phyloP scores from a whole-genome alignment of 2,797 vertebrate genomes.

The Corythornis leucogaster region DNA sequence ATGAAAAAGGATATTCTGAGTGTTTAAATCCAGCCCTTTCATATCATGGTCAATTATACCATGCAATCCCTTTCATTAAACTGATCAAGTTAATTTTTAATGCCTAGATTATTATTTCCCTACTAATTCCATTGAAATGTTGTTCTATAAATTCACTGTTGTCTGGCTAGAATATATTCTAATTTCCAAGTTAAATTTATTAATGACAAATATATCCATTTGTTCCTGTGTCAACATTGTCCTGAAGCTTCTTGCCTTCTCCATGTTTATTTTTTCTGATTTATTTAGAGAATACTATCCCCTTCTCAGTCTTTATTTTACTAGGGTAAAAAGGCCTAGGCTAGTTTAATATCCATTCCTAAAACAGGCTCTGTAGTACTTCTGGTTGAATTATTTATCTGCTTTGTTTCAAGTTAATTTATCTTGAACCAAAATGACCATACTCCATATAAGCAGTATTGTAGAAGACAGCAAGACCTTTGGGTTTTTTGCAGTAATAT shows the following conservation, averaged over 20 bases:
- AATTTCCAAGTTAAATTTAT: background rate
- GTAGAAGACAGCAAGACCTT: background rate
- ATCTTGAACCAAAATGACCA: background rate
- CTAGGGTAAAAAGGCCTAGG: background rate
- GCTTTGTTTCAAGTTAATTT: background rate
- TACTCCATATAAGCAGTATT: background rate
- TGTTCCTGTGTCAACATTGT: background rate
- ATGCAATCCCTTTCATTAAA: background rate
- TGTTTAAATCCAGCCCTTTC: background rate
- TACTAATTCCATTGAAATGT: background rate
- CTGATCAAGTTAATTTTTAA: background rate
- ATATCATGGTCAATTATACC: background rate
- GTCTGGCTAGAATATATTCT: background rate
- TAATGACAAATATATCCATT: background rate
- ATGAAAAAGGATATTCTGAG: background rate
- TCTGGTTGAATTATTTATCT: background rate
- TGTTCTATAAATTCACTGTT: background rate
- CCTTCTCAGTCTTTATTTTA: background rate
- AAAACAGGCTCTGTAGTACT: background rate
- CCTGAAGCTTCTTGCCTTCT: background rate
- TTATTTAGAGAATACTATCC: background rate
- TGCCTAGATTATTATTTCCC: background rate
- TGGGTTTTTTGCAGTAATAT: background rate
- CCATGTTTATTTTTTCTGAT: background rate
- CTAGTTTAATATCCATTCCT: background rate